phyloP scores from a whole-genome alignment of 2,797 vertebrate genomes.

The Sebastes kiyomatsui region DNA sequence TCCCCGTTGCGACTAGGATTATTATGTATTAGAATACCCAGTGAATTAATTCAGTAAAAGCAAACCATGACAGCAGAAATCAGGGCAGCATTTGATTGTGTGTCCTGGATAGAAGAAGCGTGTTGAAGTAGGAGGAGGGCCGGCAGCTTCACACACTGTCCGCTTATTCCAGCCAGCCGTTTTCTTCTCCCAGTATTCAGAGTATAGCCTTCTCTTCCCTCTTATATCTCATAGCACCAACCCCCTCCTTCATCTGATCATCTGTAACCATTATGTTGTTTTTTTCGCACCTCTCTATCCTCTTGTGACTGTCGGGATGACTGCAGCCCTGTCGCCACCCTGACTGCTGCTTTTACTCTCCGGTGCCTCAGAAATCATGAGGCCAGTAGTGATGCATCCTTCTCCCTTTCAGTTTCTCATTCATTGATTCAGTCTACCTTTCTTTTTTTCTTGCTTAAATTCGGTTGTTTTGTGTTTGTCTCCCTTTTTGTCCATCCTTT shows the following conservation, averaged over 20 bases:
- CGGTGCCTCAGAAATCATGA: constrained; percentile 53
- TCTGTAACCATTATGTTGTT: constrained; percentile 66
- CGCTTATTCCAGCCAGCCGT: constrained; percentile 67
- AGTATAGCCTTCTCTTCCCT: constrained; percentile 30
- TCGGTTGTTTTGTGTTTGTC: not conserved
- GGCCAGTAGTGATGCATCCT: not conserved
- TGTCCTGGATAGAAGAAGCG: constrained; percentile 32
- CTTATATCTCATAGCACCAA: constrained; percentile 13
- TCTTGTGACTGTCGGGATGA: constrained; percentile 43
- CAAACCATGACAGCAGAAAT: constrained; percentile 21
- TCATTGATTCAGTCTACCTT: not conserved
- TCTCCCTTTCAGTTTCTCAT: not conserved
- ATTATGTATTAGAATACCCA: not conserved
- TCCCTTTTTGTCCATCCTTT: not conserved
- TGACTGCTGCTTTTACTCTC: constrained; percentile 50
- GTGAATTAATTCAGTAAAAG: not conserved
- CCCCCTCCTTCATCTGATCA: constrained; percentile 43
- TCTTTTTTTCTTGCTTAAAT: not conserved
- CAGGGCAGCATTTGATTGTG: constrained; percentile 37
- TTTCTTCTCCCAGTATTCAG: constrained; percentile 55
- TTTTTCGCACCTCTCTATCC: constrained; percentile 57
- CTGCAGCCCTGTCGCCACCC: constrained; percentile 42
- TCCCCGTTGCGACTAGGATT: not conserved
- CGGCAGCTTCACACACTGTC: constrained; percentile 50
- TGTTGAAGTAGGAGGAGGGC: constrained; percentile 39